Conservation (phyloP, 2,888 invertebrate genomes). For the Tipula unca region DNA sequence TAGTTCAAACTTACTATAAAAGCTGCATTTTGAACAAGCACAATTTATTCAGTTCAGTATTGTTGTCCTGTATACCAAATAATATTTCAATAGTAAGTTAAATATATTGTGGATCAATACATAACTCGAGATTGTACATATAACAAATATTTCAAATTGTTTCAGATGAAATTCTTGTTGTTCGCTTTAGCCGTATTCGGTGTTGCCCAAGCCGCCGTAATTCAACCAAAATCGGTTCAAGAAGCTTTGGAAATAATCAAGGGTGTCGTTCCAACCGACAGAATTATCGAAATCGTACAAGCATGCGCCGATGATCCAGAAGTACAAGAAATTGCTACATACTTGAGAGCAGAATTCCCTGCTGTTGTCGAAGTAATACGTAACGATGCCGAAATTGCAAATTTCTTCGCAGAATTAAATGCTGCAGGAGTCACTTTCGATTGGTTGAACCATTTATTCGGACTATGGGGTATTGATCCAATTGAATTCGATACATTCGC, state of each 20-base stretch:
- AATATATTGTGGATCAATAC: no score
- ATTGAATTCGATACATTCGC: neutral
- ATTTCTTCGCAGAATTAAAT: neutral
- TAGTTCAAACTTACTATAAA: no score
- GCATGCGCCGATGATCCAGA: neutral
- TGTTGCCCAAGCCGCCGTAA: neutral
- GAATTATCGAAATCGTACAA: neutral
- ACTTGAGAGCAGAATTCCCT: neutral
- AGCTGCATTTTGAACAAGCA: no score
- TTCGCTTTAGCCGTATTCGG: neutral
- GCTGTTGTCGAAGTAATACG: neutral
- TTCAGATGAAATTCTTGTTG: constrained; percentile 2
- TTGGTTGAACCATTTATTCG: neutral
- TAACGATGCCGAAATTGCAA: neutral
- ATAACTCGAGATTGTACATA: no score
- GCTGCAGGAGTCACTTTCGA: neutral
- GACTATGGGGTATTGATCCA: neutral
- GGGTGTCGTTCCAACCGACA: neutral
- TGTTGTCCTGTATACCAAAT: no score
- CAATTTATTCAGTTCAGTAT: no score
- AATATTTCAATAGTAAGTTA: no score
- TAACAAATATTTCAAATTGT: neutral
- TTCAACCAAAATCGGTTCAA: neutral
- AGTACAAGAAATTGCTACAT: neutral
- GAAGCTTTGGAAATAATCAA: neutral